Conservation (phyloP, 2,797 vertebrate genomes). For the Decapterus maruadsi region DNA sequence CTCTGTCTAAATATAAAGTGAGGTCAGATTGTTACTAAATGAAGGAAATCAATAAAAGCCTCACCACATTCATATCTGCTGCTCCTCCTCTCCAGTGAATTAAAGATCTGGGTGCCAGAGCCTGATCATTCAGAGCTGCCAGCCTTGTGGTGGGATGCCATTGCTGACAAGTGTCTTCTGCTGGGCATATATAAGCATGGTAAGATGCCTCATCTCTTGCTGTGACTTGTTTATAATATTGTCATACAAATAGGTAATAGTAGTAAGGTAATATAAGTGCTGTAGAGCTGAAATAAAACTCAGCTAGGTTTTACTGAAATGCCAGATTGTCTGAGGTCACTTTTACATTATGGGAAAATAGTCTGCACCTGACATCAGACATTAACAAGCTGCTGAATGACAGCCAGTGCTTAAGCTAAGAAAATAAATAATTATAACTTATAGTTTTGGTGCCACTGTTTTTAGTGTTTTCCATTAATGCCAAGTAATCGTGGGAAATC, state of each 20-base stretch:
- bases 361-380: neutral
- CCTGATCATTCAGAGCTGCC: conserved; percentile 97
- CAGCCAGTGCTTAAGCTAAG: neutral
- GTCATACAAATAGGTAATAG: neutral
- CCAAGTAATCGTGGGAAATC: conserved; percentile 32
- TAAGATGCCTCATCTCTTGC: conserved; percentile 74
- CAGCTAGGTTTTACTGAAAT: neutral
- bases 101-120: conserved; percentile 97
- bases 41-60: neutral
- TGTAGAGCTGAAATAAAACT: neutral
- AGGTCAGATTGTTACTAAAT: neutral
- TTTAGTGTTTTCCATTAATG: neutral
- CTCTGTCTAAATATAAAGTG: neutral
- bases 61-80: conserved; percentile 3
- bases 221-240: neutral
- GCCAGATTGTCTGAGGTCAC: neutral
- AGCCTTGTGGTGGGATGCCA: conserved; percentile 95
- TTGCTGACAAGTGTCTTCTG: conserved; percentile 95
- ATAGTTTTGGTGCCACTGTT: conserved; percentile 9
- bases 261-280: too few species aligned
- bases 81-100: conserved; percentile 85
- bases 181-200: conserved; percentile 98
- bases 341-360: neutral
- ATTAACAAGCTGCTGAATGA: neutral
- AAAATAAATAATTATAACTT: too few species aligned